Evolutionary conservation across 1,140 invertebrate genomes (phyloP).

Genomic region (Colletes latitarsis): DNA sequence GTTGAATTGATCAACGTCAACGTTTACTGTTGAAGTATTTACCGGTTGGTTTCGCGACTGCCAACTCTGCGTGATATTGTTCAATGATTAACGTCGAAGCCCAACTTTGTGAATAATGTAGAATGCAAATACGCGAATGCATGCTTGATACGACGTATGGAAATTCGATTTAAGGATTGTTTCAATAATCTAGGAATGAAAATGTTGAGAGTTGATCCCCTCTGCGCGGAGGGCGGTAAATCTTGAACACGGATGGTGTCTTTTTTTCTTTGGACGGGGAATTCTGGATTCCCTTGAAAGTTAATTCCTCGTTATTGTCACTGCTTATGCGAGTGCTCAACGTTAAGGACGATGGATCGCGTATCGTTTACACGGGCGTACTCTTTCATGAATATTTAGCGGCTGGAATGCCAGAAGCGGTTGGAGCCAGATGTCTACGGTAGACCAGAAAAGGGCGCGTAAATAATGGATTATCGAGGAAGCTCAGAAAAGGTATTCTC

Average conservation of each 20-base stretch:
- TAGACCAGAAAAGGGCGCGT: slow-evolving; percentile 27
- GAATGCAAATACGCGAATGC: too few relatives aligned
- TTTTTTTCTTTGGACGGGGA: background rate
- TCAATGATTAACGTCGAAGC: too few relatives aligned
- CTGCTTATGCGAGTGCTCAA: background rate
- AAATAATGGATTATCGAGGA: slow-evolving; percentile 36
- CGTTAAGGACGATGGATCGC: background rate
- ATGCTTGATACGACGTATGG: too few relatives aligned
- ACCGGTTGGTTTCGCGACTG: too few relatives aligned
- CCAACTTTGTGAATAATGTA: too few relatives aligned
- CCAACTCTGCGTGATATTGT: too few relatives aligned
- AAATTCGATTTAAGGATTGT: too few relatives aligned
- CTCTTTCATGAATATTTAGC: slow-evolving; percentile 37
- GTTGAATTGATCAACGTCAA: too few relatives aligned
- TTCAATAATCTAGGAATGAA: too few relatives aligned
- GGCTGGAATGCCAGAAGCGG: slow-evolving; percentile 20
- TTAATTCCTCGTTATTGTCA: background rate
- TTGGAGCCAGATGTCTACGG: slow-evolving; percentile 21
- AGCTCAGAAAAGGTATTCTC: slow-evolving; percentile 20
- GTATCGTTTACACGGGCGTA: background rate
- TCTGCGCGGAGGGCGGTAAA: too few relatives aligned
- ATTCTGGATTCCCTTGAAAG: background rate
- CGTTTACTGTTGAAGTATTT: too few relatives aligned
- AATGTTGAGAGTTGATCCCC: background rate
- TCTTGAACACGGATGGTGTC: too few relatives aligned